These are phyloP conservation scores for Asteroscopus sphinx DNA, from an alignment of 2,888 invertebrate genomes.

Conservation along the genomic window DNA sequence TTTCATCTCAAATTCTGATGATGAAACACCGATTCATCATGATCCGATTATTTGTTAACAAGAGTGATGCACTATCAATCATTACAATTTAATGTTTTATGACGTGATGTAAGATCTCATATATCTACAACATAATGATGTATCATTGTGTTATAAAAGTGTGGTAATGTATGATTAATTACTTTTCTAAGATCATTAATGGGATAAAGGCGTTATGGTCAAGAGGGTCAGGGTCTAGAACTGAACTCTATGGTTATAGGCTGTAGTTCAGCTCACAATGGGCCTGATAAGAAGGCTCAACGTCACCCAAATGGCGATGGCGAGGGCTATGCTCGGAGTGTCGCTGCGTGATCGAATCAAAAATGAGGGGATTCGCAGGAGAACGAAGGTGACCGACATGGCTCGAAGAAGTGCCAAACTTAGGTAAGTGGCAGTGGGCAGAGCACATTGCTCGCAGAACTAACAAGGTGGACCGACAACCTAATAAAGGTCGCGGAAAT, in stretches of 20 bases:
- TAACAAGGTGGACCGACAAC: too few species aligned
- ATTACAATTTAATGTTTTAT: slow-evolving; percentile 23
- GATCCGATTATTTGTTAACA: slow-evolving; percentile 28
- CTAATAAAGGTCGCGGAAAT: too few species aligned
- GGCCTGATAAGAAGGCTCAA: too few species aligned
- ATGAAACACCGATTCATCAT: slow-evolving; percentile 10
- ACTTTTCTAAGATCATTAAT: slow-evolving; percentile 12
- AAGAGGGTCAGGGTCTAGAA: slow-evolving; percentile 1
- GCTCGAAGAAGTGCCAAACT: too few species aligned
- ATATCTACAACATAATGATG: slow-evolving; percentile 3
- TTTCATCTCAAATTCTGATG: slow-evolving; percentile 16
- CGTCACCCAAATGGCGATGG: too few species aligned
- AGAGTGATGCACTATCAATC: slow-evolving; percentile 26
- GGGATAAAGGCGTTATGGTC: neutral
- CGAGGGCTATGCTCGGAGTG: too few species aligned
- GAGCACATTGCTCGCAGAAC: too few species aligned
- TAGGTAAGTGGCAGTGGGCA: too few species aligned
- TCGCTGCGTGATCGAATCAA: too few species aligned
- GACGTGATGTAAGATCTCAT: slow-evolving; percentile 14
- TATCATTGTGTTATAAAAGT: slow-evolving; percentile 27
- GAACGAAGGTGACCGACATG: too few species aligned
- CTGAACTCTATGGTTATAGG: neutral
- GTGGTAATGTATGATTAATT: slow-evolving; percentile 22
- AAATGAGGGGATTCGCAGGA: too few species aligned
- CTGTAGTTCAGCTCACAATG: too few species aligned